Evolutionary conservation across 2,888 invertebrate genomes (phyloP).

Genomic region (Aromia moschata): DNA sequence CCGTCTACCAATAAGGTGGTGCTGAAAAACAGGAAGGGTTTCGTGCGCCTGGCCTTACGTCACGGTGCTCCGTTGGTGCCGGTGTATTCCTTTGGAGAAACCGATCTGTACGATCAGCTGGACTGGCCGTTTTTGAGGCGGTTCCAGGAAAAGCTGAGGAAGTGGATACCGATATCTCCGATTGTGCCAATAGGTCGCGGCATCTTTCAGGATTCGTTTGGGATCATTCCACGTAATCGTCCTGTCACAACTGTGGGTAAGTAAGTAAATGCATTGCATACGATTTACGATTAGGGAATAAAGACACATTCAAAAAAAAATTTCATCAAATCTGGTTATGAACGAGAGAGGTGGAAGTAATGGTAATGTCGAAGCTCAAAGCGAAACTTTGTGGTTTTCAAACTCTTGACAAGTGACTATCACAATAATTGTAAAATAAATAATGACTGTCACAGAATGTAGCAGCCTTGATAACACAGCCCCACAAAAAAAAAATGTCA

Average conservation of each 20-base stretch:
- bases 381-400: too few species aligned
- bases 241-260: constrained; percentile 89
- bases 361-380: too few species aligned
- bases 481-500: too few species aligned
- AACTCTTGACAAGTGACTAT: too few species aligned
- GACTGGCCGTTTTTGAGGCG: constrained; percentile 73
- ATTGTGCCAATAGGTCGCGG: constrained; percentile 84
- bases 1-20: constrained; percentile 74
- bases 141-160: constrained; percentile 75
- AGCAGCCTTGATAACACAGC: too few species aligned
- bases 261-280: too few species aligned
- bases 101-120: constrained; percentile 82
- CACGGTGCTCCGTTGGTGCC: constrained; percentile 84
- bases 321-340: too few species aligned
- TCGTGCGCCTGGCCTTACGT: constrained; percentile 54
- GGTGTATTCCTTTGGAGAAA: constrained; percentile 90
- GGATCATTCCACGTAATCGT: constrained; percentile 81
- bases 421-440: too few species aligned
- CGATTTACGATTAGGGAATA: too few species aligned
- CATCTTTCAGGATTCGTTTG: constrained; percentile 90
- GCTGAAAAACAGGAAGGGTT: constrained; percentile 77
- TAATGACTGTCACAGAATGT: too few species aligned
- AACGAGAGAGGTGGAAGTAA: too few species aligned
- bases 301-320: too few species aligned
- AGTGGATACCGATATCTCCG: constrained; percentile 77